phyloP scores from a whole-genome alignment of 2,888 invertebrate genomes.

The Hypomecis punctinalis region DNA sequence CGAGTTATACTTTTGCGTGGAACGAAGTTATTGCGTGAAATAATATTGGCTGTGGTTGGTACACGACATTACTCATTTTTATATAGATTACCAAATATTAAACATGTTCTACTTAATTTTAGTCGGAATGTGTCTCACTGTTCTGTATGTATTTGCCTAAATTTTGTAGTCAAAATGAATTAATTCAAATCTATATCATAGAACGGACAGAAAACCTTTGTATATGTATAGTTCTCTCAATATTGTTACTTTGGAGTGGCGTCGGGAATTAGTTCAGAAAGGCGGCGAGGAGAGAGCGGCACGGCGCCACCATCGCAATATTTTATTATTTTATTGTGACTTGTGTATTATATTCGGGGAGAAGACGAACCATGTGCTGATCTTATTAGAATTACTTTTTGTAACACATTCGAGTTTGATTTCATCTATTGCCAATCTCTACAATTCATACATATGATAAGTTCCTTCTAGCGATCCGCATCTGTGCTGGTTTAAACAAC shows the following conservation, averaged over 20 bases:
- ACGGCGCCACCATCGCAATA: conserved; percentile 5
- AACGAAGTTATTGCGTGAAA: not conserved
- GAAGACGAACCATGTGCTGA: conserved; percentile 19
- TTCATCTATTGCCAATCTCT: not conserved
- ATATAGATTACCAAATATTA: not conserved
- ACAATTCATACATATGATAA: too few species aligned
- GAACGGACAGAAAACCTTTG: not conserved
- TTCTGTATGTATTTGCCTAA: not conserved
- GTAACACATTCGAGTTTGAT: conserved; percentile 28
- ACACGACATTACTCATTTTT: not conserved
- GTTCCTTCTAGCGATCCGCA: too few species aligned
- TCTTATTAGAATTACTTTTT: conserved; percentile 28
- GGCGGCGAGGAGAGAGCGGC: not conserved
- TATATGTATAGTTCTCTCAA: conserved; percentile 1
- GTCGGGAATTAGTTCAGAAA: not conserved
- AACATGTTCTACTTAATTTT: not conserved
- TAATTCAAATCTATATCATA: not conserved
- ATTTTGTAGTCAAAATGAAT: not conserved
- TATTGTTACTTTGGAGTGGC: not conserved
- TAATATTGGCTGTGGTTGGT: not conserved
- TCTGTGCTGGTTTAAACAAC: too few species aligned
- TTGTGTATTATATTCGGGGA: conserved; percentile 13
- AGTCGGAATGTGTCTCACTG: not conserved
- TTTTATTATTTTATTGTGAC: conserved; percentile 3
- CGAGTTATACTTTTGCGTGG: too few species aligned